Conservation (phyloP, 1,140 invertebrate genomes). For the Aporrectodea caliginosa region DNA sequence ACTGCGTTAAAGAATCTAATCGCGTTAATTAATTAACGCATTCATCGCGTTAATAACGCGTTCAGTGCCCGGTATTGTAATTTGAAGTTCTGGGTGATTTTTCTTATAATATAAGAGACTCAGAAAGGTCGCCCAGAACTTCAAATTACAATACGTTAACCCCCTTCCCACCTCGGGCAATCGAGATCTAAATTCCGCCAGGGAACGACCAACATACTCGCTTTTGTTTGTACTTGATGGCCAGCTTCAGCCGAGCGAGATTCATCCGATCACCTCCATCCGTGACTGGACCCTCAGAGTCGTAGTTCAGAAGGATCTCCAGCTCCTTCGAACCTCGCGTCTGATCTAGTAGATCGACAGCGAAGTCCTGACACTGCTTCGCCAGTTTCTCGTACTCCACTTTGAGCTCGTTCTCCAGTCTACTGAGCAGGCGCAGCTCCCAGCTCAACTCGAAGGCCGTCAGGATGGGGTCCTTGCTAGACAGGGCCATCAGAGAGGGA, state of each 20-base stretch:
- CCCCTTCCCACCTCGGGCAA: no score
- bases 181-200: no score
- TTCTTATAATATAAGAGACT: no score
- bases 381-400: constrained; percentile 79
- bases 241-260: constrained; percentile 89
- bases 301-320: constrained; percentile 74
- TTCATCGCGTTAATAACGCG: no score
- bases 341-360: constrained; percentile 90
- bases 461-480: constrained; percentile 92
- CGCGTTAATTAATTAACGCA: no score
- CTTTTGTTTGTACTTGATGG: constrained; percentile 95
- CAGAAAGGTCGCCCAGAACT: no score
- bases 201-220: background rate
- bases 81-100: no score
- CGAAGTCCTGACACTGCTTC: constrained; percentile 93
- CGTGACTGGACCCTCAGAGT: constrained; percentile 38
- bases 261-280: constrained; percentile 71
- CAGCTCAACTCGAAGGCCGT: constrained; percentile 96
- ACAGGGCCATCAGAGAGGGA: constrained; percentile 77
- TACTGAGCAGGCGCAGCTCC: constrained; percentile 86
- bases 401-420: constrained; percentile 96
- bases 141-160: no score
- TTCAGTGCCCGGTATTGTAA: no score
- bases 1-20: no score
- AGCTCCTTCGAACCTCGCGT: constrained; percentile 92